Conservation (phyloP, 2,797 vertebrate species). For the Sebastes kiyomatsui region DNA sequence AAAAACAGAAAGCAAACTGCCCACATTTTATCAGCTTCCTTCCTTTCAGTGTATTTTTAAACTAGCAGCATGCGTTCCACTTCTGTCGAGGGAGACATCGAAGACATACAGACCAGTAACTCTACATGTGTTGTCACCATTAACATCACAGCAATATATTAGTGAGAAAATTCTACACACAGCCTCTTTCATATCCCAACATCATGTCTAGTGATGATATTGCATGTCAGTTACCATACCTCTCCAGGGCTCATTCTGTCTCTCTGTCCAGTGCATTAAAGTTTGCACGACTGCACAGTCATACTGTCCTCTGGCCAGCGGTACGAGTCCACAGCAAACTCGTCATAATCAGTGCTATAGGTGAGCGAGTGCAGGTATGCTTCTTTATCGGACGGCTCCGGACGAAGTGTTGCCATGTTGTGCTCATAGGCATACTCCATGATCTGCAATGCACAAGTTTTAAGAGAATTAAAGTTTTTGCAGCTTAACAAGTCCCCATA, state of each 20-base stretch:
- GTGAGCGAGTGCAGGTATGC: slow-evolving; percentile 86
- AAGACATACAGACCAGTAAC: not conserved
- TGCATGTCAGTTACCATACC: slow-evolving; percentile 23
- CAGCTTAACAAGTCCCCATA: not conserved
- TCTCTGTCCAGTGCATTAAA: slow-evolving; percentile 60
- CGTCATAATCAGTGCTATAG: slow-evolving; percentile 89
- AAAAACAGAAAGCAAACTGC: not conserved
- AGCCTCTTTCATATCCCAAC: not conserved
- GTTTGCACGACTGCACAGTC: slow-evolving; percentile 87
- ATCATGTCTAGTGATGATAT: slow-evolving; percentile 10
- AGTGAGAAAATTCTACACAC: slow-evolving; percentile 27
- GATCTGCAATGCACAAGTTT: slow-evolving; percentile 78
- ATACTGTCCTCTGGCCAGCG: slow-evolving; percentile 89
- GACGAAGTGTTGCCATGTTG: slow-evolving; percentile 86
- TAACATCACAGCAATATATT: slow-evolving; percentile 45
- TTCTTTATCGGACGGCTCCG: slow-evolving; percentile 91
- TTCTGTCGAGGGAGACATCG: not conserved
- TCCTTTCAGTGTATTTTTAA: not conserved
- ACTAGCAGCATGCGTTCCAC: too few relatives aligned
- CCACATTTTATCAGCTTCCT: not conserved
- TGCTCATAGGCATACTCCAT: slow-evolving; percentile 90
- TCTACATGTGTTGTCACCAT: not conserved
- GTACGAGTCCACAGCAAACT: slow-evolving; percentile 89
- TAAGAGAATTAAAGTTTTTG: not conserved
- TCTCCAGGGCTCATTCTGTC: not conserved